Conservation (phyloP, 2,797 vertebrate species). For the Pantherophis vulpinus region DNA sequence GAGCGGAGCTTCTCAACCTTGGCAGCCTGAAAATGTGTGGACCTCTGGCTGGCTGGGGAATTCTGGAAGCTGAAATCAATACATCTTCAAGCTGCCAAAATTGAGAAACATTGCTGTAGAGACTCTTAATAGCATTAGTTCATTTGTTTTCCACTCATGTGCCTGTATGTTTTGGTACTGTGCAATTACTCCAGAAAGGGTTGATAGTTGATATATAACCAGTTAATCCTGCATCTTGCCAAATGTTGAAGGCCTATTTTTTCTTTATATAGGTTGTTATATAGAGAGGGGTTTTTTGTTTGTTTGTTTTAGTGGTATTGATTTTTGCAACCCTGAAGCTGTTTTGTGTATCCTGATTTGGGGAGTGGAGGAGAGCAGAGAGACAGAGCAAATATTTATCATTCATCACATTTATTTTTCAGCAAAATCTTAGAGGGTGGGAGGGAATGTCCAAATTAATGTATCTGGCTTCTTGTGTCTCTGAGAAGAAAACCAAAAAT, state of each 20-base stretch:
- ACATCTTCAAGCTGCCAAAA: neutral
- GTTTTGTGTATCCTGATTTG: neutral
- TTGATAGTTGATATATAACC: neutral
- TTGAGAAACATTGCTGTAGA: neutral
- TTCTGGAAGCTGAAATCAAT: neutral
- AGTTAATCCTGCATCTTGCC: neutral
- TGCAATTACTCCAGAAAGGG: neutral
- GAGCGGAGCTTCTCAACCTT: neutral
- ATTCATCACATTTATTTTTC: neutral
- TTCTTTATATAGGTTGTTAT: neutral
- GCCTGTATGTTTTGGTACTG: neutral
- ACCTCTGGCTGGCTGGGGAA: neutral
- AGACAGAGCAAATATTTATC: neutral
- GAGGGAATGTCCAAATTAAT: neutral
- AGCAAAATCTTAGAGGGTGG: neutral
- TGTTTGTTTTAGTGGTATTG: neutral
- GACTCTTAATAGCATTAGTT: too few species aligned
- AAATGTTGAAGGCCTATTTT: neutral
- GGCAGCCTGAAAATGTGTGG: neutral
- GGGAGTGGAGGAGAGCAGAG: neutral
- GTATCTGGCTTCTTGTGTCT: neutral
- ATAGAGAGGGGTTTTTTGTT: neutral
- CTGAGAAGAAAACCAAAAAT: neutral
- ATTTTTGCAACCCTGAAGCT: neutral
- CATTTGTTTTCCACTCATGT: neutral